Evolutionary conservation across 2,113 vertebrate species (phyloP), one percentile per base, ranked within the genome.

Genomic region (Ploceus nigricollis): DNA sequence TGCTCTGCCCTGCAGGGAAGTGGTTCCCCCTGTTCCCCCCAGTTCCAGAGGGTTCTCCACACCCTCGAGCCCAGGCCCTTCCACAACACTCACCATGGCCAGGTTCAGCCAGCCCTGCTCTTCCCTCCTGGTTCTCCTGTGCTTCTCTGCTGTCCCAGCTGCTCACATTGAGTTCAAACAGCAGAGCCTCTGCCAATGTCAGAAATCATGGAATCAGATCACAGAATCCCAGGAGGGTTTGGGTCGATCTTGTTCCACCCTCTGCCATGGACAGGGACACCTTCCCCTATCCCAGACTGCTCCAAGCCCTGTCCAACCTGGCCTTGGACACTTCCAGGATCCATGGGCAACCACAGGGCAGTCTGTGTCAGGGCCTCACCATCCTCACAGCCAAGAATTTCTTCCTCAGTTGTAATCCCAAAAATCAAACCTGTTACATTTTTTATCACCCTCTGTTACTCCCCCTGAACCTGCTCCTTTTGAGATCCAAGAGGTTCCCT

Each of bases 1-100:
- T 51, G 14, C 57, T 25, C 50, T 16, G 19, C 27, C 37, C 63
- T 14, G 35, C 4, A 45, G 53, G 13, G 40, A 57, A 51, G 24
- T 3, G 30, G 13, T 10, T 58, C 13, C 25, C 10, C 11, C 19
- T 16, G 14, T 3, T 3, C 16, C 9, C 15, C 4, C 7, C 9
- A 66, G 4, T 25, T 76, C 54, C 48, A 33, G 61, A 44, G 19
- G 25, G 1, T 6, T 12, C 50, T 48, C 31, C 31, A 25, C 2
- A 16, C 3, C 47, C 23, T 6, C 1, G 10, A 4, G 22, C 16
- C 40, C 64, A 47, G 10, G 8, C 18, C 14, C 23, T 10, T 10
- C 11, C 56, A 7, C 35, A 53, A 2, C 8, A 19, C 91, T 95
- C 51, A 91, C 61, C 56, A 0, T 13, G 14, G 10, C 35, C 30